A percentile compares a stretch with the other conserved stretches of the same genome.
Evolutionary conservation across 92 coral and sea anemone species (phyloP).

Genomic region (Bergia sp.): DNA sequence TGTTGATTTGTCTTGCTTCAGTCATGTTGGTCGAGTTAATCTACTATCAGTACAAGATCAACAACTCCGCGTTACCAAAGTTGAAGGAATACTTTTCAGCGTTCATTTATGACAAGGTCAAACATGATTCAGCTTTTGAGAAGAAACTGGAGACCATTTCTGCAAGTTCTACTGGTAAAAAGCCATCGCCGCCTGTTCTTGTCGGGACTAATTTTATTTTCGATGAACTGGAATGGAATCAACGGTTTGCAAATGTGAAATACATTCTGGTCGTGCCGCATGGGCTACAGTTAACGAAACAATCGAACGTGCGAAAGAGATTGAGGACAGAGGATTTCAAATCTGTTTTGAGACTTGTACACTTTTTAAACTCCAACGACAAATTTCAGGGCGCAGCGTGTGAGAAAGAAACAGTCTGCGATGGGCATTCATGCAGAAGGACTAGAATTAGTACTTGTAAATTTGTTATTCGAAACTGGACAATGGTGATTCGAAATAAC

Average conservation of each 20-base stretch:
- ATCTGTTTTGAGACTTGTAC: slow-evolving; percentile 11
- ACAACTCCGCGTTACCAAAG: slow-evolving; percentile 32
- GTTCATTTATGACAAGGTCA: slow-evolving; percentile 37
- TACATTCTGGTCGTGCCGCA: slow-evolving; percentile 33
- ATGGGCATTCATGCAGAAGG: not conserved
- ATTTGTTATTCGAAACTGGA: slow-evolving; percentile 29
- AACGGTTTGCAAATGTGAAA: slow-evolving; percentile 13
- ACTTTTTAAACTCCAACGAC: slow-evolving; percentile 32
- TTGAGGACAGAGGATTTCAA: slow-evolving; percentile 21
- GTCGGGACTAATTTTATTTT: slow-evolving; percentile 39
- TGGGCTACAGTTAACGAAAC: slow-evolving; percentile 28
- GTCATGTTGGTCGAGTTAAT: slow-evolving; percentile 28
- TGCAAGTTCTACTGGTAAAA: not conserved
- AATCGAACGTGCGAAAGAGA: slow-evolving; percentile 15
- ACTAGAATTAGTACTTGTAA: not conserved
- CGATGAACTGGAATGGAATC: slow-evolving; percentile 27
- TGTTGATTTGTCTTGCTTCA: slow-evolving; percentile 20
- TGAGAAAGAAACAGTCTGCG: not conserved
- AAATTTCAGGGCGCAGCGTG: slow-evolving; percentile 29
- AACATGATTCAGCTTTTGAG: not conserved
- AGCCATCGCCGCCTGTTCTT: slow-evolving; percentile 28
- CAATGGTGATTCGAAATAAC: slow-evolving; percentile 19
- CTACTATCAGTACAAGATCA: slow-evolving; percentile 38
- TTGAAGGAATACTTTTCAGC: slow-evolving; percentile 30
- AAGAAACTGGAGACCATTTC: not conserved